Evolutionary conservation across 2,888 invertebrate genomes (phyloP).

Genomic region (Pedicia rivosa): DNA sequence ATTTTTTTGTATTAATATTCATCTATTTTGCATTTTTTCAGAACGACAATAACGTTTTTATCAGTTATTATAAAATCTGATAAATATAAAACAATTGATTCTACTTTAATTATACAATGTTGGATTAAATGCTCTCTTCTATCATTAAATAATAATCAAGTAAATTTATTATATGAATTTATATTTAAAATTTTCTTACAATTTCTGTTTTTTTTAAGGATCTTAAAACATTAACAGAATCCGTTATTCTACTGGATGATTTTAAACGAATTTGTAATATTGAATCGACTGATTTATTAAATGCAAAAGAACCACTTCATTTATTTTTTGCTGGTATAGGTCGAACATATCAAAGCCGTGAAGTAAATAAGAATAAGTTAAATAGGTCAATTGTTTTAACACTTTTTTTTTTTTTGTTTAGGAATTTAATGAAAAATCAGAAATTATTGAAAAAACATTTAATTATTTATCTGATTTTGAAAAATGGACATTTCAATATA

Average conservation of each 20-base stretch:
- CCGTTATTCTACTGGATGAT: conserved; percentile 19
- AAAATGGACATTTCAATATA: conserved; percentile 21
- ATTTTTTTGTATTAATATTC: neutral
- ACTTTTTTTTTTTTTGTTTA: neutral
- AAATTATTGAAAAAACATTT: conserved; percentile 23
- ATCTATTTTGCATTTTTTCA: conserved; percentile 1
- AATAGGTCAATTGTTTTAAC: neutral
- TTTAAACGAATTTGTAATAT: conserved; percentile 18
- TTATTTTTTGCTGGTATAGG: conserved; percentile 26
- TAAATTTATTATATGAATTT: conserved; percentile 5
- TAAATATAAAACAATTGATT: conserved; percentile 14
- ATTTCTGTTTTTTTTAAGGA: conserved; percentile 11
- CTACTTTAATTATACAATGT: conserved; percentile 20
- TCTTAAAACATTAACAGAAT: conserved; percentile 19
- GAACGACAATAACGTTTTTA: conserved; percentile 18
- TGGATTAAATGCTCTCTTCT: conserved; percentile 27
- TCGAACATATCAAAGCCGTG: conserved; percentile 13
- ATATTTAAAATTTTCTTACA: neutral
- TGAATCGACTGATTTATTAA: too few relatives aligned
- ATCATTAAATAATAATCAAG: conserved; percentile 22
- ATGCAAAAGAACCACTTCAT: conserved; percentile 25
- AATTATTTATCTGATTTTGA: conserved; percentile 24
- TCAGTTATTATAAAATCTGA: conserved; percentile 17
- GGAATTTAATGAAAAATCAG: conserved; percentile 17
- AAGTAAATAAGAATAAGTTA: conserved; percentile 2